Evolutionary conservation across 1,140 invertebrate genomes (phyloP), one percentile per base, ranked within the genome.

Genomic region (Cherax quadricarinatus): DNA sequence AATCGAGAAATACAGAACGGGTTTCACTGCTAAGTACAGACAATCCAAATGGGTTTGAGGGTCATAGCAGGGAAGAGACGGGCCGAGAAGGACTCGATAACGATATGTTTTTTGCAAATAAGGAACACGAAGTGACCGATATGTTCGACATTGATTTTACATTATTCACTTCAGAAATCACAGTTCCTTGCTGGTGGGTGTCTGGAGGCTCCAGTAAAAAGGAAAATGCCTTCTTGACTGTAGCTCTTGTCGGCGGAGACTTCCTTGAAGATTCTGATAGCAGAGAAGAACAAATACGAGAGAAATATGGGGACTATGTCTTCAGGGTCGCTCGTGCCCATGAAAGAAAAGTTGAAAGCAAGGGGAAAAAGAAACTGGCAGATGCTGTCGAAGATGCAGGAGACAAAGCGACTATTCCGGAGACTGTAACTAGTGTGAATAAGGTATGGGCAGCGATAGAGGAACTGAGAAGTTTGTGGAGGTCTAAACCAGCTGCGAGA

Each of bases 291-390:
- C 24, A 84, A 30, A 84, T 84, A n/a, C 49, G 53, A 21, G 16
- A 62, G 51, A 84, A 60, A n/a, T 84, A 84, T 84, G 82, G 82
- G 2, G 53, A 84, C n/a, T 84, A 57, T 30, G 24, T 30, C n/a
- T 84, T 60, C 57, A 30, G 5, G 53, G 57, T 24, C 21, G 10
- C 53, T 57, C 57, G 53, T 14, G 12, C 0, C 16, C 14, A 84
- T 4, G 82, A 60, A 53, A 60, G 30, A 30, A 84, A 16, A 30
- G 53, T 3, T 57, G 51, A 82, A 9, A 51, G 51, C 1, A 14
- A 82, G 18, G 51, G 80, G 49, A 53, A 16, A n/a, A 9, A 53
- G 10, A 12, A 2, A n/a, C 21, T 53, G 12, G 6, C 48, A 21
- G 21, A 57, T 24, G 48, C 78, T 6, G 1, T 49, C 16, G 1